Conservation (phyloP, 2,113 vertebrate genomes). For the Lepus americanus region DNA sequence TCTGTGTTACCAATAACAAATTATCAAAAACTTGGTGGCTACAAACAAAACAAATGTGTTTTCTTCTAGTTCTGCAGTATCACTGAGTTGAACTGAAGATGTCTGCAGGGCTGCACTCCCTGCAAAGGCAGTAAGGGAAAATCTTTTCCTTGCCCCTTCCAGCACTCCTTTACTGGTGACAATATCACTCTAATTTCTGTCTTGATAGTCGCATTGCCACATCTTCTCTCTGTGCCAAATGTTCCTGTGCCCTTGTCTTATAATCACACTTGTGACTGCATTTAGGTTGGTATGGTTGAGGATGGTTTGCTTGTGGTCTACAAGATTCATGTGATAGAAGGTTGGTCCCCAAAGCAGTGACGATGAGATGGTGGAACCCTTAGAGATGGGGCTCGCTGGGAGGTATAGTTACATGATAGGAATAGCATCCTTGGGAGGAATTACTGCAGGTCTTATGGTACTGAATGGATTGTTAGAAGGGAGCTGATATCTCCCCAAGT, state of each 20-base stretch:
- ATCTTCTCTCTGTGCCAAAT: not conserved
- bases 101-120: rapidly evolving
- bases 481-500: too few species aligned
- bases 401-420: too few species aligned
- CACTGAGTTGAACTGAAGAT: not conserved
- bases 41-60: not conserved
- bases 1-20: not conserved
- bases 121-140: not conserved
- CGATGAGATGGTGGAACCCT: too few species aligned
- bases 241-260: not conserved
- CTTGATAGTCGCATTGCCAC: not conserved
- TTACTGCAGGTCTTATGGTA: too few species aligned
- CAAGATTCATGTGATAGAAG: too few species aligned
- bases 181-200: not conserved
- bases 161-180: not conserved
- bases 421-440: too few species aligned
- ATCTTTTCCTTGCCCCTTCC: not conserved
- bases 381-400: too few species aligned
- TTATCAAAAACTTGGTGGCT: not conserved
- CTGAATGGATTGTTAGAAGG: too few species aligned
- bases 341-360: too few species aligned
- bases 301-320: too few species aligned
- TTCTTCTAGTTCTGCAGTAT: not conserved
- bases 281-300: not conserved
- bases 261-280: not conserved